Conservation (phyloP, 2,888 invertebrate genomes). For the Autographa pulchrina region DNA sequence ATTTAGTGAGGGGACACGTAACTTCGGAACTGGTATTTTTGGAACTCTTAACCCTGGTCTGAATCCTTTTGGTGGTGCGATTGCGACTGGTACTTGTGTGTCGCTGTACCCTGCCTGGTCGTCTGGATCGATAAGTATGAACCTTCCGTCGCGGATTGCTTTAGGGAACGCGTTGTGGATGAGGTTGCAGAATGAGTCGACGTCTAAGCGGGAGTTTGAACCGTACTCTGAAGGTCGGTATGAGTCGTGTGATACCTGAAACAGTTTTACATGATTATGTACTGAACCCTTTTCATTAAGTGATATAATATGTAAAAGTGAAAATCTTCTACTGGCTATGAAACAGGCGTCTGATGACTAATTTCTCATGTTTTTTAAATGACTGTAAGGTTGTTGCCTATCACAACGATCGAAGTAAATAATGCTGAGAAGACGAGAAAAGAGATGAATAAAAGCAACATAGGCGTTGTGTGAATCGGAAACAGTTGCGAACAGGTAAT, state of each 20-base stretch:
- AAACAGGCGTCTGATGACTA: too few species aligned
- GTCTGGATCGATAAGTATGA: constrained; percentile 71
- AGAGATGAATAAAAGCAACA: too few species aligned
- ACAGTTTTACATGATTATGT: neutral
- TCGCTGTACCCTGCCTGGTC: constrained; percentile 77
- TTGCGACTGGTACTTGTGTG: constrained; percentile 69
- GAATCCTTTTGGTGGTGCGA: constrained; percentile 77
- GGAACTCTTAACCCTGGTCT: constrained; percentile 67
- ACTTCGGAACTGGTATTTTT: constrained; percentile 66
- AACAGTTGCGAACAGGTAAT: too few species aligned
- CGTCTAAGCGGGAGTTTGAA: constrained; percentile 62
- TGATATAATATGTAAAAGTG: too few species aligned
- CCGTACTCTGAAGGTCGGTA: constrained; percentile 45
- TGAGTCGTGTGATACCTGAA: constrained; percentile 51
- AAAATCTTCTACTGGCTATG: too few species aligned
- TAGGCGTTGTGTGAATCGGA: too few species aligned
- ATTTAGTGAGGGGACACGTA: constrained; percentile 71
- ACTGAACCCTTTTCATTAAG: too few species aligned
- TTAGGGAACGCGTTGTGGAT: constrained; percentile 81
- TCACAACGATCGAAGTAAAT: too few species aligned
- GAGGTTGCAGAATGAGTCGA: constrained; percentile 78
- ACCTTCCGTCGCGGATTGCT: constrained; percentile 78
- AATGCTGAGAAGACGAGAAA: too few species aligned
- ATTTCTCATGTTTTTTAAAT: too few species aligned
- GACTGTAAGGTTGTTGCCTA: too few species aligned